Percentiles rank a stretch among this genome's conserved stretches.
These are phyloP conservation scores for Petrolisthes cinctipes DNA, from an alignment of 2,888 invertebrate genomes.

Conservation along the genomic window DNA sequence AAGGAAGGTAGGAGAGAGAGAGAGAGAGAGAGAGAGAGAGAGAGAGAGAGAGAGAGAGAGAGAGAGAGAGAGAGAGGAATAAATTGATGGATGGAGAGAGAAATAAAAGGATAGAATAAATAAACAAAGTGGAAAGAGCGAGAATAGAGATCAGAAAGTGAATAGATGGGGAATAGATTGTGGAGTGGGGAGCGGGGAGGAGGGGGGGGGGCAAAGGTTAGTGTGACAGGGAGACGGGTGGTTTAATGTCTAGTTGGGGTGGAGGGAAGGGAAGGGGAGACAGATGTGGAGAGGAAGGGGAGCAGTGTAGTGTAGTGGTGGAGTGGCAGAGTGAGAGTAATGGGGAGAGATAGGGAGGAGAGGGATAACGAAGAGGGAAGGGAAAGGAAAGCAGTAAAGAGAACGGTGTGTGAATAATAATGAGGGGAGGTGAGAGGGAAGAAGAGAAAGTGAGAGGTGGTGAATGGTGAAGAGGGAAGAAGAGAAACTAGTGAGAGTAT, in stretches of 20 bases:
- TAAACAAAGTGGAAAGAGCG: neutral
- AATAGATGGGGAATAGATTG: neutral
- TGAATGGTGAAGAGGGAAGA: neutral
- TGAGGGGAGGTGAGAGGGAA: no score
- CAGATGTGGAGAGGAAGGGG: neutral
- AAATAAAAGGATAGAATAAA: neutral
- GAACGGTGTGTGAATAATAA: no score
- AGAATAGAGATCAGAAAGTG: neutral
- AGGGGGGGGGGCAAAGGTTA: neutral
- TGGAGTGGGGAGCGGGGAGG: neutral
- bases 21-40: neutral
- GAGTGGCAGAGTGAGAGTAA: neutral
- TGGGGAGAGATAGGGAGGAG: neutral
- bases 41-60: neutral
- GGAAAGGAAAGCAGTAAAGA: neutral
- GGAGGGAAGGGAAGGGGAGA: neutral
- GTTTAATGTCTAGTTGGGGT: neutral
- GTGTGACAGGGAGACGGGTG: neutral
- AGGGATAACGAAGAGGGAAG: neutral
- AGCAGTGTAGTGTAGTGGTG: neutral
- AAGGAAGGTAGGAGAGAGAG: neutral
- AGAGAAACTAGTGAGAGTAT: no score
- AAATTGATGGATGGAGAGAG: neutral
- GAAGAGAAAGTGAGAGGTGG: neutral
- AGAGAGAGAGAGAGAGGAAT: neutral